A percentile compares a stretch with the other conserved stretches of the same genome.
Conservation (phyloP, 2,113 vertebrate genomes). For the Oncorhynchus tshawytscha region DNA sequence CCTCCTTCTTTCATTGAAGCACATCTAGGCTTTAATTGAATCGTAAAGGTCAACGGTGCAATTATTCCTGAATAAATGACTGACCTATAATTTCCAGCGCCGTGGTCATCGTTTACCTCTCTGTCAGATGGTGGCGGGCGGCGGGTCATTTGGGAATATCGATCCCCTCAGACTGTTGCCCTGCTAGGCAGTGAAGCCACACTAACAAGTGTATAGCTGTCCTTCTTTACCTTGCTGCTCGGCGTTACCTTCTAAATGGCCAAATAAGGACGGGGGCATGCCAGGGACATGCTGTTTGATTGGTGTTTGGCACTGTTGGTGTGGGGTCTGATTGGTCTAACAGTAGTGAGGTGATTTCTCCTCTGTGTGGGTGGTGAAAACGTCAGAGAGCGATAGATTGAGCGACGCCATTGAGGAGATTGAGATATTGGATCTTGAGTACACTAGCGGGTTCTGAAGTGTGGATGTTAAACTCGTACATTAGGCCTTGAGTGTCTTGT, state of each 20-base stretch:
- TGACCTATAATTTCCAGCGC: constrained; percentile 72
- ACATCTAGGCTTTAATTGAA: constrained; percentile 73
- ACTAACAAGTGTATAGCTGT: neutral
- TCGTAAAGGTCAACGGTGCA: constrained; percentile 74
- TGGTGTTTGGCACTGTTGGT: too few species aligned
- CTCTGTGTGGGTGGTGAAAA: neutral
- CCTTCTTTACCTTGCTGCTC: neutral
- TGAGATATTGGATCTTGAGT: neutral
- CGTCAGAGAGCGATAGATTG: neutral
- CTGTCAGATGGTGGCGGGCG: constrained; percentile 57
- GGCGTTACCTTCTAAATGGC: neutral
- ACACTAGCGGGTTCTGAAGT: neutral
- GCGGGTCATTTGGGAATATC: constrained; percentile 52
- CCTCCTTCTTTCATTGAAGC: constrained; percentile 64
- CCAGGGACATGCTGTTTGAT: too few species aligned
- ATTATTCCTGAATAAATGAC: constrained; percentile 77
- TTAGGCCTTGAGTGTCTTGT: neutral
- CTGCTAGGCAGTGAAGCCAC: neutral
- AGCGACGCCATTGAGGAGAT: neutral
- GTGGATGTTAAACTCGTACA: neutral
- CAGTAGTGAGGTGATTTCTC: neutral
- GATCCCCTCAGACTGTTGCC: constrained; percentile 34
- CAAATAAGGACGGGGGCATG: neutral
- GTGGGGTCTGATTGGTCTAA: neutral
- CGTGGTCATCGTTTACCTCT: constrained; percentile 66